Evolutionary conservation across 1,140 invertebrate species (phyloP).

Genomic region (Papilio helenus): DNA sequence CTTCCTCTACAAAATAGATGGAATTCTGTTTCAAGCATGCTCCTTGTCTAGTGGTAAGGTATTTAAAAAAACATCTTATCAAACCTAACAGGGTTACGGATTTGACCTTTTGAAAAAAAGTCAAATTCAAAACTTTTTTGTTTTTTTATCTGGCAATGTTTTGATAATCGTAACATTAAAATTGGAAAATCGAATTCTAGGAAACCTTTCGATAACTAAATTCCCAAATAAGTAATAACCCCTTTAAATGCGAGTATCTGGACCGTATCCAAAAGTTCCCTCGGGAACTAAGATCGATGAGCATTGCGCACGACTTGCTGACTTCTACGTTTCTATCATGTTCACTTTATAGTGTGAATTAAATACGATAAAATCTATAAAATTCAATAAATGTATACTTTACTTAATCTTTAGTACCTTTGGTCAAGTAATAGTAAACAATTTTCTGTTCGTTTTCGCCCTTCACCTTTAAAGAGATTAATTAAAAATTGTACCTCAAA

Average conservation of each 20-base stretch:
- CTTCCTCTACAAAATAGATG: not conserved
- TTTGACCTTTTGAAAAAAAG: no score
- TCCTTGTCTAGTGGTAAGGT: no score
- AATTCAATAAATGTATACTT: not conserved
- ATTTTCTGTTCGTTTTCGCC: no score
- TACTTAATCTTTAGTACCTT: no score
- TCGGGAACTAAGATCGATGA: conserved; percentile 1
- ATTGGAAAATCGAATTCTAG: not conserved
- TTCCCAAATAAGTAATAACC: conserved; percentile 15
- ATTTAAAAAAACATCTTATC: no score
- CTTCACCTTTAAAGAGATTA: no score
- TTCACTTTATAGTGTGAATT: not conserved
- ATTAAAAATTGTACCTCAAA: no score
- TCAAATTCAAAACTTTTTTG: no score
- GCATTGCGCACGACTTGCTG: not conserved
- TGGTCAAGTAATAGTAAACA: no score
- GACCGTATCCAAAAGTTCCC: conserved; percentile 18
- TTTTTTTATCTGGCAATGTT: no score
- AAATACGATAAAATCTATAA: not conserved
- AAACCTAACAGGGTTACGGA: no score
- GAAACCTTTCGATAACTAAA: not conserved
- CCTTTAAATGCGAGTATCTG: conserved; percentile 2
- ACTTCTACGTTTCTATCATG: conserved; percentile 12
- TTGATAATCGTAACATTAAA: not conserved
- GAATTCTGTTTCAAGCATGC: not conserved